Evolutionary conservation across 2,797 vertebrate genomes (phyloP), one percentile per base, ranked within the genome.

Genomic region (Crocidura indochinensis): DNA sequence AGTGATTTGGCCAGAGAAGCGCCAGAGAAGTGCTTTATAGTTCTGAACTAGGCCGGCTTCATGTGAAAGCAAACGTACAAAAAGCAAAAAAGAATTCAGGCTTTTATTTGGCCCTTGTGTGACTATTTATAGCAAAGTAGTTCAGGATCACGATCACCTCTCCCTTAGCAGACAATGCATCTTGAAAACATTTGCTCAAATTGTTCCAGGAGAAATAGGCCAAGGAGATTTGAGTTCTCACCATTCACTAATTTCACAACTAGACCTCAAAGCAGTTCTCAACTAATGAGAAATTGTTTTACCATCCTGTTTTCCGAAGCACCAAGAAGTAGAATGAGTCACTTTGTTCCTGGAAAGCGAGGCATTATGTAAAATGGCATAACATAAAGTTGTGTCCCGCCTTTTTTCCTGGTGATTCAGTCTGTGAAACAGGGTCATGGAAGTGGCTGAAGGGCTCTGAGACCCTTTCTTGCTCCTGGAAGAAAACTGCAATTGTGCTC

Each of bases 31-130:
- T 15, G 29, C 8, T 27, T 46, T 17, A 46, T 27, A 17, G 19
- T 51, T 89, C 91, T 94, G 87, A 96, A 96, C 94, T 74, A 95
- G 83, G 47, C 88, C 53, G 80, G 49, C 67, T 96, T 95, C 95
- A 96, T 80, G 69, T 82, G 91, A 84, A 97, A 92, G 26, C 67
- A 75, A 20, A 73, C 84, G 69, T 74, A 38, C 5, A 5, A 38
- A 38, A 38, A 38, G 38, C 38, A 38, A 38, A 5, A 38, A 38
- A 38, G 88, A 74, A 72, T 97, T 93, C 85, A 95, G 69, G 86
- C 81, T 87, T 95, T 89, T 94, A 94, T 93, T 75, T 71, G 77
- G 87, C 92, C 95, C 87, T 24, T 7, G 1, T 82, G 31, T n/a
- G 85, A 88, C 89, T 88, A 85, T 94, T 90, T 79, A 74, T 31